Percentiles rank a stretch among this genome's conserved stretches.
Evolutionary conservation across 2,113 vertebrate species (phyloP).

Genomic region (Perognathus longimembris): DNA sequence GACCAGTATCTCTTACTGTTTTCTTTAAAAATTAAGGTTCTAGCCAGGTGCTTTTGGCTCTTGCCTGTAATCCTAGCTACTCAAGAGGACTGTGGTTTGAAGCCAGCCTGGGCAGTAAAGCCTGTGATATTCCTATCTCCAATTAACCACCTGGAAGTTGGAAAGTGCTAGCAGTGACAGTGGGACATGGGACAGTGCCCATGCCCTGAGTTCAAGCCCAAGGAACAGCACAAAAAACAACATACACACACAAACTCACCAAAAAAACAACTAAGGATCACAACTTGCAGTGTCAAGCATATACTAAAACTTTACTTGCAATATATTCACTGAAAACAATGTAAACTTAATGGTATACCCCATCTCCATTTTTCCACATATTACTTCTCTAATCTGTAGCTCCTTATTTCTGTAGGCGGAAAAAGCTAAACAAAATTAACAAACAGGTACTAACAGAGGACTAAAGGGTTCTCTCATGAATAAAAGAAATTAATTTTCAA

Average conservation of each 20-base stretch:
- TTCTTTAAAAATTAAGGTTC: not conserved
- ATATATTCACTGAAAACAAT: not conserved
- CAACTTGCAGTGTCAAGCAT: not conserved
- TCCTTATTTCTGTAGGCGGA: not conserved
- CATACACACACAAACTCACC: too few relatives aligned
- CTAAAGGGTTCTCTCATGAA: not conserved
- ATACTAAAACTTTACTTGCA: not conserved
- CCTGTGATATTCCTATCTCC: too few relatives aligned
- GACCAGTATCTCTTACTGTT: not conserved
- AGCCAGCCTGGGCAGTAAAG: too few relatives aligned
- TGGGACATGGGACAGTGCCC: too few relatives aligned
- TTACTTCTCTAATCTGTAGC: not conserved
- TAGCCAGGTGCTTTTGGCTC: too few relatives aligned
- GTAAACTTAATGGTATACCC: not conserved
- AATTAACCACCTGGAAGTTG: too few relatives aligned
- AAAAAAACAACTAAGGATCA: too few relatives aligned
- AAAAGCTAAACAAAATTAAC: not conserved
- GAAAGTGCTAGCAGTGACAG: too few relatives aligned
- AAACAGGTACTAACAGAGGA: not conserved
- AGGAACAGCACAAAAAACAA: too few relatives aligned
- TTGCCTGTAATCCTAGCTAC: too few relatives aligned
- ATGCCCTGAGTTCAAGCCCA: too few relatives aligned
- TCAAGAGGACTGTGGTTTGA: too few relatives aligned
- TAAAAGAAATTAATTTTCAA: constrained; percentile 18
- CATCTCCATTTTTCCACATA: not conserved